phyloP scores from a whole-genome alignment of 2,797 vertebrate species.

The Coreius guichenoti region DNA sequence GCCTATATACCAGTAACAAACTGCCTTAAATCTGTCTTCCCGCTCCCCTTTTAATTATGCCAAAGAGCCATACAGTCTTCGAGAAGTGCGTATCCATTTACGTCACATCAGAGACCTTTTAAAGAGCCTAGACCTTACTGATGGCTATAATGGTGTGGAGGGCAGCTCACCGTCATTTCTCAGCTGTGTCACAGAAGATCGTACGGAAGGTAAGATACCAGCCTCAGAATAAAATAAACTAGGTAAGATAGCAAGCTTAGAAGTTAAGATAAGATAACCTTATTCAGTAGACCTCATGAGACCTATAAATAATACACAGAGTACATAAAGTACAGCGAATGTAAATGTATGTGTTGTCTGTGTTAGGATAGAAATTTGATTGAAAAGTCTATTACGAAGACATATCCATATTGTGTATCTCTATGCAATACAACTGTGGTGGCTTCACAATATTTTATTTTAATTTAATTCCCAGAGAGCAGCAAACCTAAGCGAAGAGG shows the following conservation, averaged over 20 bases:
- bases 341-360: too few relatives aligned
- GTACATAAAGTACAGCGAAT: background rate
- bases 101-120: conserved; percentile 91
- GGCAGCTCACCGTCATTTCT: conserved; percentile 91
- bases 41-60: background rate
- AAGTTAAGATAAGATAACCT: background rate
- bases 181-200: conserved; percentile 83
- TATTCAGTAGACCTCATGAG: background rate
- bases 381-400: background rate
- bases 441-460: background rate
- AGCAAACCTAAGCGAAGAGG: conserved; percentile 75
- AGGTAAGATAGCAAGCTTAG: conserved; percentile 72
- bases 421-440: background rate
- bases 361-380: too few relatives aligned
- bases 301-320: background rate
- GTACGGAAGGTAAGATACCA: conserved; percentile 79
- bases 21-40: background rate
- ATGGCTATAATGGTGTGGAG: conserved; percentile 91
- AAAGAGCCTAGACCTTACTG: conserved; percentile 90
- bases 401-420: background rate
- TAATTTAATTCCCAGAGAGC: conserved; percentile 57
- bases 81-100: conserved; percentile 91
- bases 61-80: conserved; percentile 88
- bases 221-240: background rate
- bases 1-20: background rate